Conservation (phyloP, 1,140 invertebrate species). For the Notospermus geniculatus region DNA sequence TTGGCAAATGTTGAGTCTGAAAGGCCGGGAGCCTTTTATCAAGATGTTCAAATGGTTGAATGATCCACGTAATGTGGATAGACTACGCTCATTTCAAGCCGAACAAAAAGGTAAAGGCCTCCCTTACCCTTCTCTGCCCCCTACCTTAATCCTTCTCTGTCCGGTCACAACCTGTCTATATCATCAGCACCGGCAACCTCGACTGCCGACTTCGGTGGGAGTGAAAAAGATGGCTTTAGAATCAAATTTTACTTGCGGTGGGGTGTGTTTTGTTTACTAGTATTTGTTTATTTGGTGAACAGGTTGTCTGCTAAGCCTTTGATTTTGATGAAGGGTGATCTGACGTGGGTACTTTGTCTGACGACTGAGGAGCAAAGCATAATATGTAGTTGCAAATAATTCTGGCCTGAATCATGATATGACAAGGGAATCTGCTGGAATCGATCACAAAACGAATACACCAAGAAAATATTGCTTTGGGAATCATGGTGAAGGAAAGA, state of each 20-base stretch:
- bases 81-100: conserved; percentile 59
- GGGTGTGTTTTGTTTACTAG: neutral
- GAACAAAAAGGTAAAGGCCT: conserved; percentile 52
- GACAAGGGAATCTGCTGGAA: too few species aligned
- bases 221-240: neutral
- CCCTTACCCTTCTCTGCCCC: conserved; percentile 6
- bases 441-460: too few species aligned
- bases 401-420: too few species aligned
- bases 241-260: neutral
- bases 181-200: neutral
- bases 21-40: conserved; percentile 96
- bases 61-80: conserved; percentile 89
- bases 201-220: too few species aligned
- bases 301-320: too few species aligned
- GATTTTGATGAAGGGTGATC: too few species aligned
- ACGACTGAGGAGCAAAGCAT: too few species aligned
- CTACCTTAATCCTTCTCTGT: conserved; percentile 7
- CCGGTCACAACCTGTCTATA: conserved; percentile 11
- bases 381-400: too few species aligned
- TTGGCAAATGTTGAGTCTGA: conserved; percentile 98
- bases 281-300: too few species aligned
- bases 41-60: conserved; percentile 97
- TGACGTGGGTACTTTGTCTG: too few species aligned
- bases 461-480: too few species aligned
- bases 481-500: too few species aligned